A percentile compares a stretch with the other conserved stretches of the same genome.
phyloP scores from a whole-genome alignment of 2,113 vertebrate species.

The Prietella phreatophila region DNA sequence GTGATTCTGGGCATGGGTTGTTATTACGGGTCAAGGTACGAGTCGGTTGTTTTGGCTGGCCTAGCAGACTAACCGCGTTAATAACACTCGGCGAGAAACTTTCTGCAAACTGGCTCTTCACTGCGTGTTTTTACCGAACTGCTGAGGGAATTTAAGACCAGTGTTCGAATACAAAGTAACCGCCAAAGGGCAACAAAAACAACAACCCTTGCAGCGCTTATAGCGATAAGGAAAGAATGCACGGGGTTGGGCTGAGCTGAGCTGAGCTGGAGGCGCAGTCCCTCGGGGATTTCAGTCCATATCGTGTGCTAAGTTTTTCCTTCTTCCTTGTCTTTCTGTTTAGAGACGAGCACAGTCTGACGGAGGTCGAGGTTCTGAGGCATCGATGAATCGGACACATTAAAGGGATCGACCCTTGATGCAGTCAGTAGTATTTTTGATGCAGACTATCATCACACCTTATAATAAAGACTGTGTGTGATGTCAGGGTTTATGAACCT shows the following conservation, averaged over 20 bases:
- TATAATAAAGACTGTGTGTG: background rate
- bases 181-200: background rate
- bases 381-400: constrained; percentile 31
- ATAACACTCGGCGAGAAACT: background rate
- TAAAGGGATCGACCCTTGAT: constrained; percentile 21
- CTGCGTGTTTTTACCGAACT: background rate
- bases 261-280: constrained; percentile 13
- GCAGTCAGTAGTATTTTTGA: no score
- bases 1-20: background rate
- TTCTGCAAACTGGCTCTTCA: background rate
- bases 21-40: constrained; percentile 13
- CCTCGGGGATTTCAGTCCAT: background rate
- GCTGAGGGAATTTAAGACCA: background rate
- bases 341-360: background rate
- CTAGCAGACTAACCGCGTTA: background rate
- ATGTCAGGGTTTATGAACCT: background rate
- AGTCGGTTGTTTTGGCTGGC: background rate
- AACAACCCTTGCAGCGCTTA: background rate
- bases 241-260: constrained; percentile 3
- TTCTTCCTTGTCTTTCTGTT: background rate
- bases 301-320: background rate
- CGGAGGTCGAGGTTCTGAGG: constrained; percentile 14
- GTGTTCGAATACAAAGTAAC: background rate
- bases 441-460: background rate
- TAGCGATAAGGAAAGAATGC: background rate